Evolutionary conservation across 2,113 vertebrate species (phyloP).

Genomic region (Scytalopus superciliaris): DNA sequence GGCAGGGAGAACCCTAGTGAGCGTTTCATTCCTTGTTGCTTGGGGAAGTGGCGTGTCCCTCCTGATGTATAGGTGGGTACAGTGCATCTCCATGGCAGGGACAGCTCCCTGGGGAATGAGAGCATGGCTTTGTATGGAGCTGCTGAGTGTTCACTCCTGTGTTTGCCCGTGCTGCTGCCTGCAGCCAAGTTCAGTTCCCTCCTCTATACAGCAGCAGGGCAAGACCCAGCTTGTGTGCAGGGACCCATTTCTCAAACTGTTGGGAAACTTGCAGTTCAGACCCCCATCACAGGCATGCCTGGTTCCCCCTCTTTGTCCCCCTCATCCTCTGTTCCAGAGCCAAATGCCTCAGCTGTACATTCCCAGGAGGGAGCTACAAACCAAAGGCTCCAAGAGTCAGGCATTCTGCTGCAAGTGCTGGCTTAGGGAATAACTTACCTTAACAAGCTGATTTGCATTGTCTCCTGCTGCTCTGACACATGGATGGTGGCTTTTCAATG

Average conservation of each 20-base stretch:
- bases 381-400: not conserved
- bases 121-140: rapidly evolving
- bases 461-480: not conserved
- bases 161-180: not conserved
- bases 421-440: not conserved
- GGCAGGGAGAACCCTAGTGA: not conserved
- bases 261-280: not conserved
- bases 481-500: not conserved
- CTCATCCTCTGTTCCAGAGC: not conserved
- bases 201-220: not conserved
- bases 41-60: not conserved
- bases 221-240: not conserved
- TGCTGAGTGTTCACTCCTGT: rapidly evolving
- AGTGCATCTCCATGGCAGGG: not conserved
- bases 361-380: not conserved
- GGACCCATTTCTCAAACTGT: rapidly evolving
- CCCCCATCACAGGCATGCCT: not conserved
- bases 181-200: not conserved
- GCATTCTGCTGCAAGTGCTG: not conserved
- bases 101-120: not conserved
- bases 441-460: not conserved
- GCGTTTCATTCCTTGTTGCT: not conserved
- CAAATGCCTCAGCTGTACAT: not conserved
- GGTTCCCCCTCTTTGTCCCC: not conserved
- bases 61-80: rapidly evolving